These are phyloP conservation scores for Chaetoderma sp. DNA, from an alignment of 2,888 invertebrate genomes.

Conservation along the genomic window DNA sequence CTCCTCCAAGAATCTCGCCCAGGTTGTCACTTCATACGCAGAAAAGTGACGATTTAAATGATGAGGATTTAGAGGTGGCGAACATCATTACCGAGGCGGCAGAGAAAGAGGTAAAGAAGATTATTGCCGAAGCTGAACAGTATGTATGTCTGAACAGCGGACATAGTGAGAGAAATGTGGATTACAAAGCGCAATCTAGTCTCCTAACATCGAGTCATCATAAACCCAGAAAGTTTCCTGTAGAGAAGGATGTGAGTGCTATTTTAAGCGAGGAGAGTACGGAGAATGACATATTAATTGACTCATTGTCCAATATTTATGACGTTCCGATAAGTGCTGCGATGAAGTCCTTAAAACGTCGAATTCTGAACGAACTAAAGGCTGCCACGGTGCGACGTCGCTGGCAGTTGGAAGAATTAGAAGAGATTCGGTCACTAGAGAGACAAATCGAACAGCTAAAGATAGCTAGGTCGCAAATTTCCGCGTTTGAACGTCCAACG, in stretches of 20 bases:
- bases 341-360: conserved; percentile 64
- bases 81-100: conserved; percentile 40
- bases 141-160: not conserved
- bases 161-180: not conserved
- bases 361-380: conserved; percentile 71
- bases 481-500: not conserved
- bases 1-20: no score
- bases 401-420: conserved; percentile 69
- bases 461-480: conserved; percentile 27
- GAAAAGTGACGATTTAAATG: conserved; percentile 35
- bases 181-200: not conserved
- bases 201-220: not conserved
- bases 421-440: conserved; percentile 67
- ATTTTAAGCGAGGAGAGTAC: conserved; percentile 27
- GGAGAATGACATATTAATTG: conserved; percentile 60
- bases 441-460: conserved; percentile 58
- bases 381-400: conserved; percentile 69
- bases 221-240: not conserved
- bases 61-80: conserved; percentile 57
- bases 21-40: no score
- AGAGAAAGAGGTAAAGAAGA: conserved; percentile 27
- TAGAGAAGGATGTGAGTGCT: conserved; percentile 1
- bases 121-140: conserved; percentile 2
- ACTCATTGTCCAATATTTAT: conserved; percentile 60
- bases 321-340: conserved; percentile 65